Conservation (phyloP, 2,888 invertebrate genomes). For the Coleophora flavipennella region DNA sequence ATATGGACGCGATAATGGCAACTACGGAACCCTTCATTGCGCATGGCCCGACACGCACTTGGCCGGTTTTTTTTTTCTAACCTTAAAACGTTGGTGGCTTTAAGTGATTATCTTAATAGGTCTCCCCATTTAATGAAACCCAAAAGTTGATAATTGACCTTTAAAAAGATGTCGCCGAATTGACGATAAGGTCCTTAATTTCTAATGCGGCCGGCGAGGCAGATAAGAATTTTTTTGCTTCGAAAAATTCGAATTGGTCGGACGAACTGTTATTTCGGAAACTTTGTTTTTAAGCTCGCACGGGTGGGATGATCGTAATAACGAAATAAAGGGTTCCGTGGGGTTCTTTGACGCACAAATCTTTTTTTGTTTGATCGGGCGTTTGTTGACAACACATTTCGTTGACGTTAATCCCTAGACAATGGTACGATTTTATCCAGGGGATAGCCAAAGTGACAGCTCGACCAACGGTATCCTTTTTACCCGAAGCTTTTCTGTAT, state of each 20-base stretch:
- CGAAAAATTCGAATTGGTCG: no score
- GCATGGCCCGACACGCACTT: no score
- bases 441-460: slow-evolving; percentile 37
- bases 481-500: slow-evolving; percentile 40
- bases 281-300: slow-evolving; percentile 38
- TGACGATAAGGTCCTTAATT: slow-evolving; percentile 35
- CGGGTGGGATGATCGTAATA: slow-evolving; percentile 42
- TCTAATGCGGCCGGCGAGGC: slow-evolving; percentile 5
- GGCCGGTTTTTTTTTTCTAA: no score
- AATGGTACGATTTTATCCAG: slow-evolving; percentile 57
- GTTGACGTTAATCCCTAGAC: slow-evolving; percentile 69
- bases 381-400: slow-evolving; percentile 67
- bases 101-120: slow-evolving; percentile 63
- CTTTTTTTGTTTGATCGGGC: slow-evolving; percentile 68
- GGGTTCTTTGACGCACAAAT: slow-evolving; percentile 43
- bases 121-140: slow-evolving; percentile 63
- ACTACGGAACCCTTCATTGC: no score
- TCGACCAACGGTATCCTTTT: slow-evolving; percentile 44
- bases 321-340: slow-evolving; percentile 46
- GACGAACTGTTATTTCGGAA: slow-evolving; percentile 29
- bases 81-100: slow-evolving; percentile 56
- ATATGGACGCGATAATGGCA: no score
- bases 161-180: slow-evolving; percentile 52
- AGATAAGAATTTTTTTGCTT: slow-evolving; percentile 17
- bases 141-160: slow-evolving; percentile 55